phyloP scores from a whole-genome alignment of 2,113 vertebrate genomes.

The Actenoides hombroni region DNA sequence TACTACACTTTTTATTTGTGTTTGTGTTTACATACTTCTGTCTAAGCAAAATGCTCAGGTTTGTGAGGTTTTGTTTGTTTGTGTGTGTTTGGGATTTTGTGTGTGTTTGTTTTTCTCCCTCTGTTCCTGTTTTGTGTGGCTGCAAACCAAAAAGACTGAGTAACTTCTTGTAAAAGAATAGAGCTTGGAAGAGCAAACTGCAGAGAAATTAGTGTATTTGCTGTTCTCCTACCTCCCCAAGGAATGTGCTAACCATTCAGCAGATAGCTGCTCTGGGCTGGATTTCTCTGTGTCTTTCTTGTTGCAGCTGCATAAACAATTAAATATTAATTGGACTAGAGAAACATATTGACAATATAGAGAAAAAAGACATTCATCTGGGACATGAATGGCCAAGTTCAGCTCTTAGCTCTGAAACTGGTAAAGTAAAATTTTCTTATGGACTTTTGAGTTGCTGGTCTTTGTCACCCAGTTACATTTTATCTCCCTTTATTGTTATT shows the following conservation, averaged over 20 bases:
- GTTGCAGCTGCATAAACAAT: slow-evolving; percentile 51
- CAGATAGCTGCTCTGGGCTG: background rate
- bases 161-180: background rate
- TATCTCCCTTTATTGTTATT: background rate
- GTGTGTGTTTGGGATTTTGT: no score
- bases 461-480: background rate
- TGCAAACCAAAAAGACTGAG: background rate
- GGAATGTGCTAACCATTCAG: background rate
- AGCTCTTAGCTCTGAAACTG: background rate
- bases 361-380: background rate
- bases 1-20: background rate
- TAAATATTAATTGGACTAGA: slow-evolving; percentile 51
- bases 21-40: background rate
- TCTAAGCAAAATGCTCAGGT: background rate
- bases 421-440: background rate
- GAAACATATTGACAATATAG: background rate
- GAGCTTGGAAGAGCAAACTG: background rate
- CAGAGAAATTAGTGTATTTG: background rate
- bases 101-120: background rate
- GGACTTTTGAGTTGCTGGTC: background rate
- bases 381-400: background rate
- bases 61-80: background rate
- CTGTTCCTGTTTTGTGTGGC: background rate
- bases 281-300: slow-evolving; percentile 12
- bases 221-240: background rate